These are phyloP conservation scores for Epinephelus moara DNA, from an alignment of 2,113 vertebrate genomes.

Conservation along the genomic window DNA sequence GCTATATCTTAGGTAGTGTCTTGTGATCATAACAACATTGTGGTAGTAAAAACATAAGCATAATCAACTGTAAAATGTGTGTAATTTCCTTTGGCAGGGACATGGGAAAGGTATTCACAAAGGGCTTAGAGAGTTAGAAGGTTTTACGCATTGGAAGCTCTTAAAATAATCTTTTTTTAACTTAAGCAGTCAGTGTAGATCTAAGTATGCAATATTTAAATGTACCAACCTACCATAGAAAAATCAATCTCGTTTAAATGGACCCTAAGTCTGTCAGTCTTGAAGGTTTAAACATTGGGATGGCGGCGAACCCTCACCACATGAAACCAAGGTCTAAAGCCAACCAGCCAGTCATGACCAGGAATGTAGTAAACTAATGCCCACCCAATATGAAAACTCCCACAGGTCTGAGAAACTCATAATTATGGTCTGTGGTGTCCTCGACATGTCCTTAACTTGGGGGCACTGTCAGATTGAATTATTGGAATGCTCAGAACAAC, in stretches of 20 bases:
- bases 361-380: slow-evolving; percentile 26
- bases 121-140: background rate
- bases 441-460: slow-evolving; percentile 53
- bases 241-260: background rate
- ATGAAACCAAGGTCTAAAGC: background rate
- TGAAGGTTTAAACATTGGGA: background rate
- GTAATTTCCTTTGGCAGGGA: background rate
- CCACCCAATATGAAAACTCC: slow-evolving; percentile 23
- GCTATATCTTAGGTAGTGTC: no score
- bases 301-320: background rate
- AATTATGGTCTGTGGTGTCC: slow-evolving; percentile 39
- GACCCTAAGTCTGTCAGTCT: background rate
- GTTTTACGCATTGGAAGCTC: background rate
- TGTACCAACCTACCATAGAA: background rate
- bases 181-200: background rate
- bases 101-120: background rate
- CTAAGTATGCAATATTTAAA: background rate
- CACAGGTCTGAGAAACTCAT: slow-evolving; percentile 34
- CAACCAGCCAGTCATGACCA: background rate
- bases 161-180: background rate
- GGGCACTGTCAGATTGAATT: slow-evolving; percentile 68
- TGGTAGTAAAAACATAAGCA: no score
- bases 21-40: no score
- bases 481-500: slow-evolving; percentile 48
- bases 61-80: no score